Evolutionary conservation across 2,888 invertebrate species (phyloP).

Genomic region (Gisinianus flammeolus): DNA sequence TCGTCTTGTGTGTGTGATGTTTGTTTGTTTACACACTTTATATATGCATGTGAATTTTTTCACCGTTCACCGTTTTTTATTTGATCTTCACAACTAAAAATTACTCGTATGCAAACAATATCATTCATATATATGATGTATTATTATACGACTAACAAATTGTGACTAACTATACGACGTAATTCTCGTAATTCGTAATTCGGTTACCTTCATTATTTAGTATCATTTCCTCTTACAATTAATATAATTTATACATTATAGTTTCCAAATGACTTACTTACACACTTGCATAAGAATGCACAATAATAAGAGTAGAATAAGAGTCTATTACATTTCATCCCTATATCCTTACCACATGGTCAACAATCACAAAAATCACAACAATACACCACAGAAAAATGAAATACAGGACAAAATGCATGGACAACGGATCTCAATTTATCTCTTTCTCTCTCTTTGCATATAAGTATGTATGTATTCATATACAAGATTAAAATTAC

Average conservation of each 20-base stretch:
- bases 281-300: too few relatives aligned
- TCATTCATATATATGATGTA: background rate
- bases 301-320: too few relatives aligned
- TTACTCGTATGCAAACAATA: background rate
- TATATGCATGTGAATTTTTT: background rate
- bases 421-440: too few relatives aligned
- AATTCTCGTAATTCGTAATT: background rate
- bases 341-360: too few relatives aligned
- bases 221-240: background rate
- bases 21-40: background rate
- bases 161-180: background rate
- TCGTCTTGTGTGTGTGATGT: background rate
- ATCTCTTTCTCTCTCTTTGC: too few relatives aligned
- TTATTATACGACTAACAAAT: background rate
- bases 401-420: background rate
- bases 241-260: too few relatives aligned
- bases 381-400: background rate
- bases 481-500: background rate
- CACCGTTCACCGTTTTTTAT: background rate
- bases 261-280: too few relatives aligned
- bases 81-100: background rate
- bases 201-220: background rate
- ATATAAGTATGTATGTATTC: too few relatives aligned
- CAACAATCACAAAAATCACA: background rate
- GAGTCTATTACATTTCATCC: too few relatives aligned